Evolutionary conservation across 2,113 vertebrate genomes (phyloP), one percentile per base, ranked within the genome.

Genomic region (Pachypanchax playfairii): DNA sequence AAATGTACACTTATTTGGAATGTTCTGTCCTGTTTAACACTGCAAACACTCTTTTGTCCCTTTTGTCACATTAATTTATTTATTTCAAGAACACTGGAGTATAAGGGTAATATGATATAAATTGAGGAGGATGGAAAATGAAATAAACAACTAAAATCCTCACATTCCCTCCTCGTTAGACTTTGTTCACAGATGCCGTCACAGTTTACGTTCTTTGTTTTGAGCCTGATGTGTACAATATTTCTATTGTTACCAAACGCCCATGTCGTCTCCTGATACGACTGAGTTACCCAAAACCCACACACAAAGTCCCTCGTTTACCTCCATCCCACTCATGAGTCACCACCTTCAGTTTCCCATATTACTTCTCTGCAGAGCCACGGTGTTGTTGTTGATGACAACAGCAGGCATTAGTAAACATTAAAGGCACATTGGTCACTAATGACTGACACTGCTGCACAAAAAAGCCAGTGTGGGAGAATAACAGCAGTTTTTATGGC

Each of bases 381-480:
- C 2, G 9, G n/a, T 48, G 61, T 47, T 60, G 41, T 20, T 73
- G 54, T 4, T 61, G 60, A 25, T 51, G 48, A 68, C 63, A 58
- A 42, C 25, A 47, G 39, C n/a, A 15, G 43, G 38, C 66, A 75
- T 77, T 64, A 64, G 65, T 24, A 11, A 69, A 60, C 57, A 74
- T 68, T 67, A 74, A 64, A 60, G 57, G 39, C 57, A 21, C 48
- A 33, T 31, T 22, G 66, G 31, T 56, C 74, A 55, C 58, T 82
- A 78, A 78, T 72, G 63, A 38, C 43, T 33, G 49, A 49, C 70
- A 20, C 28, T 0, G 66, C 35, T 14, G 29, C 24, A 70, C 18
- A 56, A 68, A 64, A 44, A 44, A 21, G 10, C 25, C 50, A 9
- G 9, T 4, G 62, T 2, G 14, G 49, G 44, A 43, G 48, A 41